Evolutionary conservation across 2,113 vertebrate genomes (phyloP).

Genomic region (Coryphaenoides rupestris): DNA sequence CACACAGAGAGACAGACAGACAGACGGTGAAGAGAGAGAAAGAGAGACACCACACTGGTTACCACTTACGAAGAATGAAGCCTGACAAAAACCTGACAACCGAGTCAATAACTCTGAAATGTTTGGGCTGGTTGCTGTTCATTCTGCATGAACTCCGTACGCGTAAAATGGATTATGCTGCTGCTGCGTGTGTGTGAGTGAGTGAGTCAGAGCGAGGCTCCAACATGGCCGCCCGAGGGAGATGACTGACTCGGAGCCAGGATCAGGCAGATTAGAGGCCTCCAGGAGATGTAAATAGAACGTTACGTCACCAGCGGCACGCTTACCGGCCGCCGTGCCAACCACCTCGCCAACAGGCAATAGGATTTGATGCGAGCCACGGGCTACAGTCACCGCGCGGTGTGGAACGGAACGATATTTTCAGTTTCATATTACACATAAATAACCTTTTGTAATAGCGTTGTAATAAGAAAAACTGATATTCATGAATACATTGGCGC

Average conservation of each 20-base stretch:
- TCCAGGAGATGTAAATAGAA: slow-evolving; percentile 61
- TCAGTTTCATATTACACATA: background rate
- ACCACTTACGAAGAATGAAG: too few species aligned
- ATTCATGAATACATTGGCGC: too few species aligned
- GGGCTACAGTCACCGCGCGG: background rate
- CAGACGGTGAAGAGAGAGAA: too few species aligned
- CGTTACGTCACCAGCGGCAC: slow-evolving; percentile 57
- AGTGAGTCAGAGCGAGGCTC: slow-evolving; percentile 27
- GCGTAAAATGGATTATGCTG: slow-evolving; percentile 33
- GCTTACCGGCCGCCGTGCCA: slow-evolving; percentile 33
- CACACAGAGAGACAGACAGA: too few species aligned
- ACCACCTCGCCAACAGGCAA: slow-evolving; percentile 16
- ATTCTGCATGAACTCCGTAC: too few species aligned
- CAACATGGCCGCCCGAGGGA: slow-evolving; percentile 41
- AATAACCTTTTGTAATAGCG: too few species aligned
- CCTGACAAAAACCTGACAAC: too few species aligned
- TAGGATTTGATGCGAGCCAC: slow-evolving; percentile 34
- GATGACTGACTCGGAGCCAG: slow-evolving; percentile 54
- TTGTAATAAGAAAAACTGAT: too few species aligned
- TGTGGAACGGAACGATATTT: too few species aligned
- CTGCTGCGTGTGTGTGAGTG: background rate
- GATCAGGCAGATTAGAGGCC: slow-evolving; percentile 50
- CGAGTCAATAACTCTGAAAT: too few species aligned
- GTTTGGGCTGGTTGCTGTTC: too few species aligned
- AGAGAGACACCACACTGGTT: too few species aligned